Evolutionary conservation across 2,113 vertebrate species (phyloP), one percentile per base, ranked within the genome.

Genomic region (Oriolus oriolus): DNA sequence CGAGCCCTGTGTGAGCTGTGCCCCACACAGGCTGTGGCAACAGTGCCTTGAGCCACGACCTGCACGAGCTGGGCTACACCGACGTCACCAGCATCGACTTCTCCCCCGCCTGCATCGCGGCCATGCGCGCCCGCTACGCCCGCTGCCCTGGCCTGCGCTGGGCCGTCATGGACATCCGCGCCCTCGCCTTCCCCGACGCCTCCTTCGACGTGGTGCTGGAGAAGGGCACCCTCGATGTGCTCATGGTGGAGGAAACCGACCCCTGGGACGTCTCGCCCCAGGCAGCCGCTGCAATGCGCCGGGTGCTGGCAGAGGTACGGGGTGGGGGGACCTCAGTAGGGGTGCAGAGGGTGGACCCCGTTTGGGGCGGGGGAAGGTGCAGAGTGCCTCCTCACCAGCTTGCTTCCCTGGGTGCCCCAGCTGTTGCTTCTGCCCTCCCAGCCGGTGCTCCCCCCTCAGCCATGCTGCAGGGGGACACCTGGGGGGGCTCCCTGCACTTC

Each of bases 41-140:
- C 98, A 99, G 99, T 11, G 97, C 98, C 45, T 94, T 99, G 98
- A 99, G 99, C 69, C 95, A 97, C 0, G 98, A 99, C 85, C 98
- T 99, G 89, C 97, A 98, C 90, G 87, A 75, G 11, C 97, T 98
- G 11, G 99, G 99, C 52, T 99, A 98, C 96, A 95, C 60, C 31
- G 93, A 98, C 37, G 98, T 99, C 96, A 98, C 98, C 95, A 99
- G 98, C 93, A 98, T 99, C 50, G 99, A 99, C 96, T 99, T 99
- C 97, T 99, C 99, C 4, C 96, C 98, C 0, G 98, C 98, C 57
- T 99, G 99, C 96, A 98, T 99, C 88, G 91, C 96, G 8, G 95
- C 97, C 85, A 99, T 99, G 99, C 96, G 93, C 2, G 79, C 94
- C 91, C 98, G 98, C 76, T 97, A 99, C n/a, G 91, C 96, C 60